Percentiles rank a stretch among this genome's conserved stretches.
Conservation (phyloP, 2,113 vertebrate genomes). For the Anthoscopus minutus region DNA sequence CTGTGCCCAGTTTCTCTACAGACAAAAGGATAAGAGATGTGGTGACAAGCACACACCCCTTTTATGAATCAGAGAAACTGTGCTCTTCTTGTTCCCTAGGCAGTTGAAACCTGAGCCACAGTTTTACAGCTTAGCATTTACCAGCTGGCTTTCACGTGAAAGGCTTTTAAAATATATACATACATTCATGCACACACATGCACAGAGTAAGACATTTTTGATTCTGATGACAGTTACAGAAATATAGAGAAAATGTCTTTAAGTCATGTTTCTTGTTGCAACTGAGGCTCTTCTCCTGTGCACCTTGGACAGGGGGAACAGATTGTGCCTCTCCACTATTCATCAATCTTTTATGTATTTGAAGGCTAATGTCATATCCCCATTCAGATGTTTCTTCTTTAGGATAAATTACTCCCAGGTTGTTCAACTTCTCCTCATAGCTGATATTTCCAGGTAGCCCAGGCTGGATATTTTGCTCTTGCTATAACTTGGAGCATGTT, state of each 20-base stretch:
- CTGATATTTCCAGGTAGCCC: not conserved
- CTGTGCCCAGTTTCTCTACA: not conserved
- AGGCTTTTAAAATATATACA: not conserved
- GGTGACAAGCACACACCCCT: constrained; percentile 36
- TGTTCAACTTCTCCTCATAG: not conserved
- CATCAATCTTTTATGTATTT: constrained; percentile 54
- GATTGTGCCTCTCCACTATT: constrained; percentile 47
- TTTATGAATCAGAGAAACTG: constrained; percentile 43
- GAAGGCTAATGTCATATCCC: constrained; percentile 42
- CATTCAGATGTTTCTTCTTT: not conserved
- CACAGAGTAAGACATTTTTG: not conserved
- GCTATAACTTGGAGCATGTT: not conserved
- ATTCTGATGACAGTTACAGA: not conserved
- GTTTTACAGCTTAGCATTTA: constrained; percentile 41
- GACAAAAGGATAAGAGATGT: constrained; percentile 39
- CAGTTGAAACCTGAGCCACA: constrained; percentile 29
- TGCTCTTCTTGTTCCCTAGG: constrained; percentile 50
- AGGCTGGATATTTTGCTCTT: not conserved
- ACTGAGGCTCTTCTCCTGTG: not conserved
- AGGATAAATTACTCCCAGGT: constrained; percentile 35
- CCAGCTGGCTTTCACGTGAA: constrained; percentile 38
- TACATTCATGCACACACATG: not conserved
- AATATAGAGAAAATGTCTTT: not conserved
- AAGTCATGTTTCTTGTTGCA: not conserved
- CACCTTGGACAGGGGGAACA: constrained; percentile 32